Evolutionary conservation across 1,140 invertebrate genomes (phyloP).

Genomic region (Trachymyrmex cornetzi): DNA sequence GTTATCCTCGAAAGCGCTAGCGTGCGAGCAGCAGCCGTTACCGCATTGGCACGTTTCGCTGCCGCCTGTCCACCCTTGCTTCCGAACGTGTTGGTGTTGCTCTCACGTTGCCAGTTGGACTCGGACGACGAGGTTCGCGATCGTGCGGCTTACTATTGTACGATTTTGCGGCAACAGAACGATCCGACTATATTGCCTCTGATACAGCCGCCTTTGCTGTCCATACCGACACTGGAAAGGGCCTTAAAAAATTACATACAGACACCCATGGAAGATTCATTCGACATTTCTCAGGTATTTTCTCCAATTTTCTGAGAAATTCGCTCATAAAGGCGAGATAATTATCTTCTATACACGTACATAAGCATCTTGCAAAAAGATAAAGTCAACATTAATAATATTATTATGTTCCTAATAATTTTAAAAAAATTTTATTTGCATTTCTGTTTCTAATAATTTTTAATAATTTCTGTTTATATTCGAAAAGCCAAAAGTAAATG

Average conservation of each 20-base stretch:
- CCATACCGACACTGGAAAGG: conserved; percentile 94
- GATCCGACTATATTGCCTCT: conserved; percentile 85
- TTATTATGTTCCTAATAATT: not conserved
- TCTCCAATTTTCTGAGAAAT: not conserved
- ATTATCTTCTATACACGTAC: not conserved
- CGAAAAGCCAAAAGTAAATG: not conserved
- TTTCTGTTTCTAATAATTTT: not conserved
- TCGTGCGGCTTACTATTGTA: conserved; percentile 98
- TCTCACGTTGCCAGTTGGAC: conserved; percentile 97
- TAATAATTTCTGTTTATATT: not conserved
- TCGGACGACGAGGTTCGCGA: conserved; percentile 99
- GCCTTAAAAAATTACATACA: conserved; percentile 94
- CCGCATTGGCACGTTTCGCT: conserved; percentile 98
- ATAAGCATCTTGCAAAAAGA: not conserved
- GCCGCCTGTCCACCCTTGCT: conserved; percentile 97
- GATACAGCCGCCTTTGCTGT: conserved; percentile 89
- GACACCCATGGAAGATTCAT: conserved; percentile 90
- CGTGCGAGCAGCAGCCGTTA: conserved; percentile 98
- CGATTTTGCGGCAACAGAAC: conserved; percentile 91
- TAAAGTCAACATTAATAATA: not conserved
- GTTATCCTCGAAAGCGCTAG: conserved; percentile 98
- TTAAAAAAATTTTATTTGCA: not conserved
- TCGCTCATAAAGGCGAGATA: not conserved
- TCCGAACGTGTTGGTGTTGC: conserved; percentile 94
- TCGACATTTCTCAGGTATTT: conserved; percentile 92